Conservation (phyloP, 2,113 vertebrate species). For the Brachypodius melanocephalos region DNA sequence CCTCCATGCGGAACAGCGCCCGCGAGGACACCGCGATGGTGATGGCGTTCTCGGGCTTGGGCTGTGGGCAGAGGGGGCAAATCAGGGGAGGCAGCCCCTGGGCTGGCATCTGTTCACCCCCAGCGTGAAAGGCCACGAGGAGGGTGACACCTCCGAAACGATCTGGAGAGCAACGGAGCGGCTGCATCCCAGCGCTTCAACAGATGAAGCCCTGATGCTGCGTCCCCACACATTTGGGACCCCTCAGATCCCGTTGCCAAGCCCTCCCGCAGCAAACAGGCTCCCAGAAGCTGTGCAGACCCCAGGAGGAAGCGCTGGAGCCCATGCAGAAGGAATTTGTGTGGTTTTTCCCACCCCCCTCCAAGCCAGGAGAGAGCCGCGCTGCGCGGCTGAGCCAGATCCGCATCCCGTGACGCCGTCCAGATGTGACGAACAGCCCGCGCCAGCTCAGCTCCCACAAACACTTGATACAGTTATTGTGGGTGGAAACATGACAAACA, state of each 20-base stretch:
- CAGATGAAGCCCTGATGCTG: background rate
- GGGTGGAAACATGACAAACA: conserved; percentile 21
- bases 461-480: background rate
- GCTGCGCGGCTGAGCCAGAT: background rate
- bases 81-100: background rate
- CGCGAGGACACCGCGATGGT: conserved; percentile 91
- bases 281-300: background rate
- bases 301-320: background rate
- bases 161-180: rapidly evolving
- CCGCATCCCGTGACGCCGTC: background rate
- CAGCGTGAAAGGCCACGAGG: rapidly evolving
- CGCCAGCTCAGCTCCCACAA: conserved; percentile 19
- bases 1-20: conserved; percentile 93
- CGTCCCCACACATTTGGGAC: rapidly evolving
- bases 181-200: rapidly evolving
- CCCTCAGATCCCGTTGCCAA: rapidly evolving
- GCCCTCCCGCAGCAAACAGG: background rate
- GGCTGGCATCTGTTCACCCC: background rate
- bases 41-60: conserved; percentile 88
- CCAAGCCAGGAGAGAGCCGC: background rate
- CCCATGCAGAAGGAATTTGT: background rate
- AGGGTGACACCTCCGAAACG: rapidly evolving
- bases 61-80: conserved; percentile 63
- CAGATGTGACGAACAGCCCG: conserved; percentile 35
- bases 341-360: background rate